Conservation (phyloP, 92 coral and sea anemone genomes). For the Epizoanthus rinbou region DNA sequence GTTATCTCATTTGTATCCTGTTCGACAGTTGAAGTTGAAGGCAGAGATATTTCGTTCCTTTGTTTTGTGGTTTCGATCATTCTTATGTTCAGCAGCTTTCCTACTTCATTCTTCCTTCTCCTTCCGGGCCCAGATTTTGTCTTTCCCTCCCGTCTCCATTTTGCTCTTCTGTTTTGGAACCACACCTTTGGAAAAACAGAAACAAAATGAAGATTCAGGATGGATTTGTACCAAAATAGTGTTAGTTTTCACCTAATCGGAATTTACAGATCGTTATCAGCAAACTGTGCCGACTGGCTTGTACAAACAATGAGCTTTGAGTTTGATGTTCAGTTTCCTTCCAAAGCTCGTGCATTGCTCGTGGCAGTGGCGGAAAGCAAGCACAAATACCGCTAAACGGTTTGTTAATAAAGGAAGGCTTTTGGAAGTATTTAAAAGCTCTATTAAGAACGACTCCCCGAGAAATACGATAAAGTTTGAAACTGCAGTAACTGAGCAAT, state of each 20-base stretch:
- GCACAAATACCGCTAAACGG: background rate
- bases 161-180: conserved; percentile 97
- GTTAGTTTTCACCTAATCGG: background rate
- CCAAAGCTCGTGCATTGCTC: background rate
- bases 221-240: background rate
- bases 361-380: background rate
- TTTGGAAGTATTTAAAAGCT: background rate
- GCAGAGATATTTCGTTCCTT: background rate
- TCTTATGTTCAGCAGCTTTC: conserved; percentile 49
- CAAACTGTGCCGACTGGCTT: conserved; percentile 18
- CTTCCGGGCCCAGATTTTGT: conserved; percentile 92
- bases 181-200: conserved; percentile 72
- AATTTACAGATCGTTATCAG: conserved; percentile 36
- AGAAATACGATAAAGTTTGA: background rate
- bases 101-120: conserved; percentile 85
- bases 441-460: background rate
- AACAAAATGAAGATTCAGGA: background rate
- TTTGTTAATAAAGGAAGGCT: background rate
- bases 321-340: too few relatives aligned
- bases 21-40: background rate
- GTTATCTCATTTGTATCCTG: background rate
- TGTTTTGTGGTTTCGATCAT: conserved; percentile 11
- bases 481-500: background rate
- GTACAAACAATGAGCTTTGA: conserved; percentile 25
- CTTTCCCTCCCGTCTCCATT: conserved; percentile 91